Base-by-base conservation (phyloP, 2,888 invertebrate species). In the Brassicogethes aeneus region DNA sequence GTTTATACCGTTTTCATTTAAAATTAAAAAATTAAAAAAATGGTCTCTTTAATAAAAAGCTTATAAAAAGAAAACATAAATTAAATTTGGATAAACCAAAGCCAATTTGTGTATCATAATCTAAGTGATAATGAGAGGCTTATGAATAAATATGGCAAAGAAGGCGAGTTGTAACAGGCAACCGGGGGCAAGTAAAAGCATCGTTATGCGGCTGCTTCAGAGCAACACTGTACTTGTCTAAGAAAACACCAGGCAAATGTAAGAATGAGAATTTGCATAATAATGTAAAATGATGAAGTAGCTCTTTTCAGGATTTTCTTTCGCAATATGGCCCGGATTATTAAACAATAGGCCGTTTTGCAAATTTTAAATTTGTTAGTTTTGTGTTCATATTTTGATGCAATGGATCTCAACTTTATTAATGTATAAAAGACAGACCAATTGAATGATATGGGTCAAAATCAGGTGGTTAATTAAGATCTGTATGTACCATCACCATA, bases 231-330 rank as follows among this genome's bases (percentile, higher is more conserved):
- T 55, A 59, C 62, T 61, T 61, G 63, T 62, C 62, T 61, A 54
- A 58, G 60, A 63, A 63, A 64, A 62, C 64, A 61, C 61, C 58
- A 52, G 54, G 61, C 61, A 63, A 64, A 62, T 62, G 65, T 64
- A 65, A 66, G 64, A 65, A 65, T 61, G 57, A 55, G 61, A 62
- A 66, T 66, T 66, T 66, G 64, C 66, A 66, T 66, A 62, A 64
- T 65, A 66, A 66, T 66, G 61, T 57, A 51, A 52, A 56, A 52
- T 49, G 58, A 54, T 55, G 56, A 60, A 64, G 62, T 62, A 57
- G 61, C 59, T 61, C 56, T 57, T 53, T 47, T 47, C 44, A 51
- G 51, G 55, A 52, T 50, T 55, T 53, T 47, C 51, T 43, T n/a
- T n/a, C 40, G 50, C 55, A 56, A 57, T 58, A 56, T 55, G 57